These are phyloP conservation scores for Sarcophaga bullata DNA, from an alignment of 1,140 invertebrate species.

Conservation along the genomic window DNA sequence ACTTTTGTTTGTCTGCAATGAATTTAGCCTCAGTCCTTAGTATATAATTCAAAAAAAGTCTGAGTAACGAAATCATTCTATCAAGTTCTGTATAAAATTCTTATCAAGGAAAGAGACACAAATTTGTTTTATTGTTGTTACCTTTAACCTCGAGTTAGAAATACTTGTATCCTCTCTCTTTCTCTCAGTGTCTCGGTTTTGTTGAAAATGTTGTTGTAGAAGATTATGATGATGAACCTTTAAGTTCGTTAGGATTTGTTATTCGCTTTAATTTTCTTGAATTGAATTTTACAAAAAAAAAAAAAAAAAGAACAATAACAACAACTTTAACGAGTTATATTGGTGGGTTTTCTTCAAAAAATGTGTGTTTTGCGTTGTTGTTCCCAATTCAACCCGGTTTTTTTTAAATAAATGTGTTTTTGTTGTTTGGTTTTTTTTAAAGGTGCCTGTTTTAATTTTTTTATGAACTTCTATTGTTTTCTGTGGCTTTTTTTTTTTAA, in stretches of 20 bases:
- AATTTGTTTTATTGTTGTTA: neutral
- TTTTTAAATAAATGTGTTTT: neutral
- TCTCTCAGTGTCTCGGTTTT: too few relatives aligned
- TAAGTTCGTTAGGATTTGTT: neutral
- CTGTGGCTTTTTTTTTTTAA: neutral
- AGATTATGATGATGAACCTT: neutral
- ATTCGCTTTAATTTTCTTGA: neutral
- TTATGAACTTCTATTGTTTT: neutral
- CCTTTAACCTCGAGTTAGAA: neutral
- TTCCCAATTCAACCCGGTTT: slow-evolving; percentile 1
- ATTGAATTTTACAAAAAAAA: neutral
- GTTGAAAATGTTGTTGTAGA: neutral
- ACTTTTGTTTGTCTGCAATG: too few relatives aligned
- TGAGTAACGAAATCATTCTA: neutral
- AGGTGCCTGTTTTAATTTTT: slow-evolving; percentile 20
- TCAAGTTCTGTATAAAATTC: neutral
- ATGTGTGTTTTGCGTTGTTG: slow-evolving; percentile 1
- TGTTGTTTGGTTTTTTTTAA: neutral
- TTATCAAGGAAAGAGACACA: neutral
- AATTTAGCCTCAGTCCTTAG: too few relatives aligned
- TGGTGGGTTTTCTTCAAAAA: slow-evolving; percentile 1
- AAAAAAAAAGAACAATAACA: neutral
- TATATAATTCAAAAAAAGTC: neutral
- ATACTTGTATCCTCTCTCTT: neutral
- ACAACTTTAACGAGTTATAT: too few relatives aligned